Evolutionary conservation across 2,797 vertebrate genomes (phyloP).

Genomic region (Lepus townsendii): DNA sequence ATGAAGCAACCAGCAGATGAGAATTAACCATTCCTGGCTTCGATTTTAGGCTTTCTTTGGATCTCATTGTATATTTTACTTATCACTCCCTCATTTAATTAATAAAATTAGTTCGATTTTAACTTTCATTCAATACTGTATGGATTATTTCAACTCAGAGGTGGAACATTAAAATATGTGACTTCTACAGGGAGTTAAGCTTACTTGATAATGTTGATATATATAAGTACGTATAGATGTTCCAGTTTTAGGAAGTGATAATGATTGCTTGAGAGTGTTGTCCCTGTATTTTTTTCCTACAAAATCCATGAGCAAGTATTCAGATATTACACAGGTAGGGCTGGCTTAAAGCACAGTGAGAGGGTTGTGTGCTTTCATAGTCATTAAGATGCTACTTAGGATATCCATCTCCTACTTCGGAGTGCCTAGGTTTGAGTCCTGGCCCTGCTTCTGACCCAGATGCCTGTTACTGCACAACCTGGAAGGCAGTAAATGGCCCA

Average conservation of each 20-base stretch:
- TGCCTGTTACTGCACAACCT: no score
- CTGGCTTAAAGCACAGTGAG: background rate
- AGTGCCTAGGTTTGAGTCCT: no score
- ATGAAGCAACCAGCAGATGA: background rate
- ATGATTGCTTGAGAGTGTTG: background rate
- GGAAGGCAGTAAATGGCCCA: no score
- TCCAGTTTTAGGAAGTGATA: conserved; percentile 1
- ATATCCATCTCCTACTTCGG: no score
- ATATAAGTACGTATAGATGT: background rate
- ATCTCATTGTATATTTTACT: background rate
- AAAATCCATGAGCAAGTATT: background rate
- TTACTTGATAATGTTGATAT: background rate
- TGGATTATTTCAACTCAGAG: background rate
- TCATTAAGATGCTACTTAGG: no score
- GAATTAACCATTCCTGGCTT: background rate
- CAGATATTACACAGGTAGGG: background rate
- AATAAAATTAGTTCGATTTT: background rate
- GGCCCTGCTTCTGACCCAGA: no score
- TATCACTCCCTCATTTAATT: background rate
- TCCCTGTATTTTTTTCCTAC: background rate
- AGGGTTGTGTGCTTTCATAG: no score
- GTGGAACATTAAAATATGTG: background rate
- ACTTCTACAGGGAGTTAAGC: background rate
- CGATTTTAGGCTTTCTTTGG: background rate
- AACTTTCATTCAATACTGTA: conserved; percentile 20